Base-by-base conservation (phyloP, 92 coral and sea anemone species). In the Parazoanthus atlanticus region DNA sequence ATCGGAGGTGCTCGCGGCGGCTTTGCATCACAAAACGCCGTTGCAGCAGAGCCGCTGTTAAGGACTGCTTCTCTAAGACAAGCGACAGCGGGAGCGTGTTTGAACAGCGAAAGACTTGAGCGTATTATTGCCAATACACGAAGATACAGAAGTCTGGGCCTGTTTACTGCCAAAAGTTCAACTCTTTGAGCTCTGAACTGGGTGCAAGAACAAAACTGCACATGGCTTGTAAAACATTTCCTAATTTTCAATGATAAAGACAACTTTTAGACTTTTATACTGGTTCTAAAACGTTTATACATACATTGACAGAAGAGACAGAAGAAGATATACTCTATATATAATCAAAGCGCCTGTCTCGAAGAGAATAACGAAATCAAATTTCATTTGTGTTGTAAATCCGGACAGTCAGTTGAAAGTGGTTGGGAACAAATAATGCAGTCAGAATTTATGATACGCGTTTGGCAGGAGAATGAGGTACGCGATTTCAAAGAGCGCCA, bases 141-240 rank as follows among this genome's bases (percentile, higher is more conserved):
- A 17, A 92, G 99, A 69, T 97, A 97, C 58, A 87, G 98, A 4
- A 97, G 99, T 81, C 88, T 97, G 49, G 99, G 99, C 6, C 93
- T 96, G 74, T 95, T 92, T 67, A 93, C 98, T 4, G 91, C 94
- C 28, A 86, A 95, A 47, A 95, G 98, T 76, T 95, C 98, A 23
- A 90, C 88, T 34, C 94, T 95, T 80, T 95, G 79, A 86, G 32
- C 25, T 76, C 34, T 41, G 34, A 79, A 32, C n/a, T 21, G 11
- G 31, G 43, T 10, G 49, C 6, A 75, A 25, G 23, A 33, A 32
- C 9, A 23, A 61, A 13, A 52, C 58, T 52, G 25, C 43, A 30
- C 43, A 19, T 38, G 41, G 43, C 43, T 73, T 21, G 36, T 7
- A 23, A 73, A 13, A 52, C 58, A 52, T 32, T 73, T 17, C 8